phyloP scores from a whole-genome alignment of 2,797 vertebrate species.

The Aphelocoma californica region DNA sequence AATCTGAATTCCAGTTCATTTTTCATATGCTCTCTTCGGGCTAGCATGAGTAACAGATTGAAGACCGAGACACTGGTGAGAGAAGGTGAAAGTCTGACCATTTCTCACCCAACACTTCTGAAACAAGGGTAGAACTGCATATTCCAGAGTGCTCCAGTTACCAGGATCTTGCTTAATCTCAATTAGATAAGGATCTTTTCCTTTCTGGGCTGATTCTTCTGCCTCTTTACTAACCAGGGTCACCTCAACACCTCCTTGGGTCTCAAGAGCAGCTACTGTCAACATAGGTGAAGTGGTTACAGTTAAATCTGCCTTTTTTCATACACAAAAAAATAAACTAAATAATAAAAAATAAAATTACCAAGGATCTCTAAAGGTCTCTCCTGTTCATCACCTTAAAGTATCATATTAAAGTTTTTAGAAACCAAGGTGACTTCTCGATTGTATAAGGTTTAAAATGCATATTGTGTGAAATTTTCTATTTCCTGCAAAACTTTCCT shows the following conservation, averaged over 20 bases:
- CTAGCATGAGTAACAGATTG: background rate
- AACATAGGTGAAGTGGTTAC: background rate
- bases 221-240: background rate
- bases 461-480: background rate
- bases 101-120: background rate
- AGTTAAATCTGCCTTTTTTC: background rate
- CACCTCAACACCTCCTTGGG: background rate
- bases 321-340: background rate
- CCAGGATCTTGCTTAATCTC: background rate
- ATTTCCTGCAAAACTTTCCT: background rate
- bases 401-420: background rate
- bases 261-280: background rate
- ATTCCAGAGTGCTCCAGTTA: background rate
- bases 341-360: background rate
- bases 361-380: background rate
- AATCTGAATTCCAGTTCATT: background rate
- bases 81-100: background rate
- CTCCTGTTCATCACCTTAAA: background rate
- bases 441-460: background rate
- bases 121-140: background rate
- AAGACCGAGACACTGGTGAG: fast-evolving
- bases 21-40: background rate
- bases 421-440: background rate
- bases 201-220: background rate
- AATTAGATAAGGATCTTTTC: background rate